Base-by-base conservation (phyloP, 2,113 vertebrate species). In the Nyctibius bracteatus region DNA sequence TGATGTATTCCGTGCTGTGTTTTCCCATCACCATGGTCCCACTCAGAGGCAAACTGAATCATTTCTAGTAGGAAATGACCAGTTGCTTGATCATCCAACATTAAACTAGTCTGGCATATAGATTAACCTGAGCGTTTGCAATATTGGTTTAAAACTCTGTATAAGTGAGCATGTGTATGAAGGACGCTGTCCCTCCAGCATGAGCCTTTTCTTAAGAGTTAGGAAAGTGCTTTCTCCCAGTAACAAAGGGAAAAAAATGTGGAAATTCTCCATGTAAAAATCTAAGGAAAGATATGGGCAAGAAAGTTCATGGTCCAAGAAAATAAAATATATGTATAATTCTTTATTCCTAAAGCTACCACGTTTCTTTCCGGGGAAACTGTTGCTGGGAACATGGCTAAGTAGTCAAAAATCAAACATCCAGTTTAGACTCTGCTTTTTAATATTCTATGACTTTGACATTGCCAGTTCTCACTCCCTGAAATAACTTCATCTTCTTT, bases 401-500 rank as follows among this genome's bases (percentile, higher is more conserved):
- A 81, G 65, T 49, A 88, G 66, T 86, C 84, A 70, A 58, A 82
- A 88, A 82, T 88, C 71, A 70, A 61, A 74, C 57, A 70, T 35
- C 33, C 46, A 57, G 21, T 77, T 93, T 86, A 77, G 67, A 55
- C 31, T 81, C 52, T 46, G 58, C 85, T 95, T 46, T 96, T 97
- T 67, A 92, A 71, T 96, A 92, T 88, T 95, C 88, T 75, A 31
- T 88, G 72, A 73, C 75, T 95, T 93, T 88, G 63, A 92, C 72
- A 74, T 92, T 93, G 72, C 33, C 68, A 39, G 35, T 86, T 94
- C 46, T 94, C 63, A 24, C 62, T 77, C 39, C 41, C 67, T 93
- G 88, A 92, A 95, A 93, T 96, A 57, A 77, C 93, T 93, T 90
- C 82, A 74, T 93, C 88, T 74, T 96, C 90, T 94, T 95, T 93